Conservation (phyloP, 2,113 vertebrate species). For the Pomatostomus ruficeps region DNA sequence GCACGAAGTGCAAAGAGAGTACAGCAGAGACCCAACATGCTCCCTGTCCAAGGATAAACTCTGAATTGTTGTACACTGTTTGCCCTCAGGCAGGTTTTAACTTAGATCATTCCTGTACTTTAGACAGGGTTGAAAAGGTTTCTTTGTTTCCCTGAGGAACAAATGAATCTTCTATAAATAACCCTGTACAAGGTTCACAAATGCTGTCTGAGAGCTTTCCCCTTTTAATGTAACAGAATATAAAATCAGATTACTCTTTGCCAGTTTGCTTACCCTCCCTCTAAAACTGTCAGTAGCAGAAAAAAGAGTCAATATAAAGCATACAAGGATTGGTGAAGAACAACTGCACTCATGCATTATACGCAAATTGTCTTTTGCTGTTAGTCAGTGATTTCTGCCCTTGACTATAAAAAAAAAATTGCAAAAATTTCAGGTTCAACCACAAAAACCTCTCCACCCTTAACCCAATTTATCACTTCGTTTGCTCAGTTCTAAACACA, state of each 20-base stretch:
- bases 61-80: not conserved
- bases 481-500: not conserved
- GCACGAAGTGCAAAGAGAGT: not conserved
- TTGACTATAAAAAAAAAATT: not conserved
- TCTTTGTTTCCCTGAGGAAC: not conserved
- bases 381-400: not conserved
- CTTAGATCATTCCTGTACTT: not conserved
- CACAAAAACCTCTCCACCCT: not conserved
- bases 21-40: not conserved
- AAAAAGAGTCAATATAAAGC: not conserved
- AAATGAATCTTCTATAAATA: constrained; percentile 12
- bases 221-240: not conserved
- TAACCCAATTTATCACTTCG: not conserved
- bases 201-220: not conserved
- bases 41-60: constrained; percentile 15
- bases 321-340: not conserved
- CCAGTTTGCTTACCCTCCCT: not conserved
- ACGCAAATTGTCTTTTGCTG: not conserved
- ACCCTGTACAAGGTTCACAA: not conserved
- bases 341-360: not conserved
- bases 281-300: not conserved
- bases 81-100: constrained; percentile 24
- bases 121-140: constrained; percentile 27
- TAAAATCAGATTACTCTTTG: not conserved
- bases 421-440: not conserved